Conservation (phyloP, 2,888 invertebrate genomes). For the Herminia tarsipennalis region DNA sequence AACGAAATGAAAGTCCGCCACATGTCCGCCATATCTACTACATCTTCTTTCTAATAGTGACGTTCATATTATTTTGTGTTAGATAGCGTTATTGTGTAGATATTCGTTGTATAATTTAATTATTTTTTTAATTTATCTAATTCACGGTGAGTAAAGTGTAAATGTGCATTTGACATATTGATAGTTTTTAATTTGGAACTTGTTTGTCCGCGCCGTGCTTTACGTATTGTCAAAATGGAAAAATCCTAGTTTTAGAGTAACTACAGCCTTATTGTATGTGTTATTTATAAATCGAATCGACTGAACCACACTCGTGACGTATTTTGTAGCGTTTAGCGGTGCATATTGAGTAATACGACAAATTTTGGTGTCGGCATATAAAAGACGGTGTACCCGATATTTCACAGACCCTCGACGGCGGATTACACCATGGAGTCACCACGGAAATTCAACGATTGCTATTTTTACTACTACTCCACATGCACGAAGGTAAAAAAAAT, state of each 20-base stretch:
- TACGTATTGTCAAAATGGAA: conserved; percentile 77
- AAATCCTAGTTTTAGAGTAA: conserved; percentile 62
- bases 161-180: conserved; percentile 48
- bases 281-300: conserved; percentile 44
- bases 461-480: conserved; percentile 95
- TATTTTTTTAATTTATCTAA: conserved; percentile 73
- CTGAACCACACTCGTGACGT: conserved; percentile 35
- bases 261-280: conserved; percentile 52
- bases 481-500: conserved; percentile 90
- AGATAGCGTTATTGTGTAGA: conserved; percentile 73
- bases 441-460: conserved; percentile 93
- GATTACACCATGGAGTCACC: conserved; percentile 88
- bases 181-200: conserved; percentile 62
- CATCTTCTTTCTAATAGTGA: conserved; percentile 79
- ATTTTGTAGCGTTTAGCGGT: conserved; percentile 44
- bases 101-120: conserved; percentile 79
- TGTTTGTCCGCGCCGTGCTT: conserved; percentile 74
- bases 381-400: conserved; percentile 52
- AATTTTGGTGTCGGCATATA: conserved; percentile 51
- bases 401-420: conserved; percentile 73
- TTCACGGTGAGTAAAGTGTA: conserved; percentile 70
- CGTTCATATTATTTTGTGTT: conserved; percentile 81
- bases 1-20: conserved; percentile 78
- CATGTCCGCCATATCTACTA: conserved; percentile 83
- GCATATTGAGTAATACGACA: conserved; percentile 39